Percentiles rank a stretch among this genome's conserved stretches.
phyloP scores from a whole-genome alignment of 2,888 invertebrate species.

The Agrotis ipsilon region DNA sequence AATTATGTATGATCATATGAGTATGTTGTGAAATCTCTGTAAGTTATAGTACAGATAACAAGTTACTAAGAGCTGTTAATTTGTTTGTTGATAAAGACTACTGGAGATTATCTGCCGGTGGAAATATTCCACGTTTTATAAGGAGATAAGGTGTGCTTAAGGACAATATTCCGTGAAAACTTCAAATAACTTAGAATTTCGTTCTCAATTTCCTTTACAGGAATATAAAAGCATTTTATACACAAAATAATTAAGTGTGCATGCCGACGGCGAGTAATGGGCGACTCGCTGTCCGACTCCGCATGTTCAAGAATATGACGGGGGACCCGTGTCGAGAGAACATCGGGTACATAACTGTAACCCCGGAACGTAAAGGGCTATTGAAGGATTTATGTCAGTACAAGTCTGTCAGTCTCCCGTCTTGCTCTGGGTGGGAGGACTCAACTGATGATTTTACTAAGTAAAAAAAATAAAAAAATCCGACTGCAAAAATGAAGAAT shows the following conservation, averaged over 20 bases:
- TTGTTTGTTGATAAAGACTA: conserved; percentile 85
- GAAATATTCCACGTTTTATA: conserved; percentile 78
- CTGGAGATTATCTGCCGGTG: conserved; percentile 83
- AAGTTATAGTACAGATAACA: conserved; percentile 70
- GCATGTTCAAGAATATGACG: no score
- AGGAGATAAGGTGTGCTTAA: conserved; percentile 41
- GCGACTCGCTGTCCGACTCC: no score
- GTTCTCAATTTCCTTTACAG: background rate
- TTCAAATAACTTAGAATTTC: background rate
- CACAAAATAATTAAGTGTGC: no score
- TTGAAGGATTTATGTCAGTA: no score
- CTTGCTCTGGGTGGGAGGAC: no score
- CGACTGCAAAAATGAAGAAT: no score
- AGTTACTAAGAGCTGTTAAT: conserved; percentile 74
- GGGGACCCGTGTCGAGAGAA: no score
- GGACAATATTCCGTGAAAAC: conserved; percentile 13
- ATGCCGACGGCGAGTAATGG: no score
- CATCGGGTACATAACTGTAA: no score
- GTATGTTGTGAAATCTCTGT: conserved; percentile 56
- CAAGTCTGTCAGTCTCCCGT: no score
- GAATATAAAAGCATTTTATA: background rate
- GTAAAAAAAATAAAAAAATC: background rate
- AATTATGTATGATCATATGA: conserved; percentile 39
- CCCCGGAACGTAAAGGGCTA: no score
- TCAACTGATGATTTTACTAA: no score